Percentiles rank a stretch among this genome's conserved stretches.
phyloP scores from a whole-genome alignment of 2,888 invertebrate species.

The Synanthedon tipuliformis region DNA sequence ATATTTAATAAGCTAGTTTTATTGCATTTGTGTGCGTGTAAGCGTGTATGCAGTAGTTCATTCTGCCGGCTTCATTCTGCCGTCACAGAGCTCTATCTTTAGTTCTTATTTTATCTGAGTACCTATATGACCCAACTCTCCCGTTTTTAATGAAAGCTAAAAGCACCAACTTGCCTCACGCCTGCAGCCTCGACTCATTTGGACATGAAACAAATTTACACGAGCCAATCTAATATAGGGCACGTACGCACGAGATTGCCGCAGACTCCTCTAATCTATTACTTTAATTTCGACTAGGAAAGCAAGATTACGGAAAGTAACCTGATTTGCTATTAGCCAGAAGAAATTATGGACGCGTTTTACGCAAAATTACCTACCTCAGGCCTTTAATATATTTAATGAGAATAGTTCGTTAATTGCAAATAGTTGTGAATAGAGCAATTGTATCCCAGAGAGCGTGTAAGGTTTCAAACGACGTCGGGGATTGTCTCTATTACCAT shows the following conservation, averaged over 20 bases:
- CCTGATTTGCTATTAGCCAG: background rate
- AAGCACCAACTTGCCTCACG: slow-evolving; percentile 17
- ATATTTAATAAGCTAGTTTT: too few species aligned
- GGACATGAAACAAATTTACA: slow-evolving; percentile 55
- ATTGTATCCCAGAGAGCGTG: slow-evolving; percentile 12
- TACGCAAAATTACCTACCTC: background rate
- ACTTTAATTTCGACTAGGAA: slow-evolving; percentile 35
- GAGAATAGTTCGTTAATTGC: slow-evolving; percentile 13
- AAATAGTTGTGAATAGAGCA: slow-evolving; percentile 18
- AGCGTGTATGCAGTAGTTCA: too few species aligned
- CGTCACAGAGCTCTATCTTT: too few species aligned
- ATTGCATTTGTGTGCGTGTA: too few species aligned
- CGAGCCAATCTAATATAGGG: slow-evolving; percentile 46
- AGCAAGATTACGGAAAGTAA: slow-evolving; percentile 4
- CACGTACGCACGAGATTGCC: slow-evolving; percentile 29
- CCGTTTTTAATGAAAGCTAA: slow-evolving; percentile 41
- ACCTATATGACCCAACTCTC: slow-evolving; percentile 5
- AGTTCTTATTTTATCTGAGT: too few species aligned
- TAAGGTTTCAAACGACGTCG: slow-evolving; percentile 8
- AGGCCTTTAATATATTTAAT: slow-evolving; percentile 11
- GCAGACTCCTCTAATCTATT: slow-evolving; percentile 37
- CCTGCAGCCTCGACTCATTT: slow-evolving; percentile 47
- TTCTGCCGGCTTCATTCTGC: too few species aligned
- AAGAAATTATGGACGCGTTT: background rate
- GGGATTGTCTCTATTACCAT: background rate